phyloP scores from a whole-genome alignment of 2,888 invertebrate species.

The Leucoma salicis region DNA sequence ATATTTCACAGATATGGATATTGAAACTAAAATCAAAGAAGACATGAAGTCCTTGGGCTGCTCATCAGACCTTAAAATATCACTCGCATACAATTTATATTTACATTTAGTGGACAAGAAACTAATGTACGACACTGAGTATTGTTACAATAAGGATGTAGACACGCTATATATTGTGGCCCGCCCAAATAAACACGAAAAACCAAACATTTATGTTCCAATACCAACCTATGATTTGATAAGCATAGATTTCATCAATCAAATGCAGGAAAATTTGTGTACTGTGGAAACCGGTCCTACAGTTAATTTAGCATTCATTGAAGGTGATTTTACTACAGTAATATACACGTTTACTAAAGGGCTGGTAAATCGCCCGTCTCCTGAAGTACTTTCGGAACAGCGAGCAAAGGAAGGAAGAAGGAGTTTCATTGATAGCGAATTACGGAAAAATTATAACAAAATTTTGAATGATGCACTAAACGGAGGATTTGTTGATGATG shows the following conservation, averaged over 20 bases:
- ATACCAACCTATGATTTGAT: conserved; percentile 55
- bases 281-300: conserved; percentile 67
- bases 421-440: conserved; percentile 63
- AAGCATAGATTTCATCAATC: conserved; percentile 57
- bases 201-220: conserved; percentile 72
- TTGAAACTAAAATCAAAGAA: conserved; percentile 67
- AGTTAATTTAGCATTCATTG: conserved; percentile 68
- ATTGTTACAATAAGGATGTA: conserved; percentile 70
- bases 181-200: conserved; percentile 58
- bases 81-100: conserved; percentile 67
- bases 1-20: conserved; percentile 50
- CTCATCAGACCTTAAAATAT: conserved; percentile 58
- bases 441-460: conserved; percentile 53
- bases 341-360: conserved; percentile 72
- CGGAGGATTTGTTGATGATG: conserved; percentile 68
- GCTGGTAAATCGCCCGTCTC: conserved; percentile 49
- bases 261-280: conserved; percentile 70
- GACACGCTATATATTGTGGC: conserved; percentile 70
- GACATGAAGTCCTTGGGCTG: conserved; percentile 74
- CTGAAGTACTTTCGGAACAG: conserved; percentile 44
- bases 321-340: conserved; percentile 69
- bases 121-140: conserved; percentile 75
- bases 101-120: conserved; percentile 71
- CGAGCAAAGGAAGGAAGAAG: conserved; percentile 57
- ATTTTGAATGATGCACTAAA: conserved; percentile 66